Evolutionary conservation across 2,888 invertebrate genomes (phyloP).

Genomic region (Aleiodes testaceus): DNA sequence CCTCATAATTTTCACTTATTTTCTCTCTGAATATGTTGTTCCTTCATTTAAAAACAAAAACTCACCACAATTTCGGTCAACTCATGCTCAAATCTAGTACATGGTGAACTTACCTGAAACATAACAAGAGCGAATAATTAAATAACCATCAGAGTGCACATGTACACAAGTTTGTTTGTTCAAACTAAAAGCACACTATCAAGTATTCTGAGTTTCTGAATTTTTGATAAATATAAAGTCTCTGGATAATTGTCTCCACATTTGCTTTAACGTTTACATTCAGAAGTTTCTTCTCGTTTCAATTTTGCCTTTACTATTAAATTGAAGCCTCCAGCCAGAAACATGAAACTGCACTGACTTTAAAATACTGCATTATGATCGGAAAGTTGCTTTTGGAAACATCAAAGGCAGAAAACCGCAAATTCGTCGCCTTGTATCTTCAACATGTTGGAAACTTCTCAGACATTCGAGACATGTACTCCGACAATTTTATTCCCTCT

Average conservation of each 20-base stretch:
- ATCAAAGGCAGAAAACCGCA: background rate
- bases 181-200: background rate
- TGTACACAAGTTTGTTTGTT: background rate
- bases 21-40: background rate
- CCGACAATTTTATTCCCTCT: no score
- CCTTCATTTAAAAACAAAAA: no score
- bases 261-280: background rate
- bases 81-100: conserved; percentile 2
- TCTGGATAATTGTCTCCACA: no score
- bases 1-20: background rate
- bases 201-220: conserved; percentile 13
- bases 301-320: background rate
- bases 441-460: background rate
- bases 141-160: conserved; percentile 11
- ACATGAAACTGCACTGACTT: background rate
- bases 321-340: background rate
- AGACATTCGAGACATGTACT: background rate
- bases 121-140: conserved; percentile 30
- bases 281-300: no score
- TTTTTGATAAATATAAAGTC: background rate
- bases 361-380: background rate
- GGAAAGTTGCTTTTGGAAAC: background rate
- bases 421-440: background rate
- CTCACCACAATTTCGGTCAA: conserved; percentile 27
- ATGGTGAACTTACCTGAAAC: conserved; percentile 39